These are phyloP conservation scores for Microcebus lehilahytsara DNA, from an alignment of 2,113 vertebrate species.

Conservation along the genomic window DNA sequence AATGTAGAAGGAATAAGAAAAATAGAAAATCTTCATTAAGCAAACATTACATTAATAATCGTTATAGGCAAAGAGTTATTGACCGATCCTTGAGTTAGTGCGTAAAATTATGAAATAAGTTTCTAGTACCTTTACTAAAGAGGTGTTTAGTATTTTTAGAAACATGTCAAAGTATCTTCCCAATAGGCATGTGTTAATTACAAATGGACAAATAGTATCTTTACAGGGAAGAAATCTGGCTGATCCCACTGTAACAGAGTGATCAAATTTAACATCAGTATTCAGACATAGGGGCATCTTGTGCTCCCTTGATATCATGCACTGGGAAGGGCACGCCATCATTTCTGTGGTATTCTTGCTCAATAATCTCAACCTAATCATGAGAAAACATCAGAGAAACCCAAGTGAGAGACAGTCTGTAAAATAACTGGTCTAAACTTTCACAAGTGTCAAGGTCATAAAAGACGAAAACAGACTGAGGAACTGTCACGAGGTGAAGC, in stretches of 20 bases:
- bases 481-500: too few relatives aligned
- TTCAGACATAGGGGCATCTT: background rate
- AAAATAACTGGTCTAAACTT: background rate
- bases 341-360: background rate
- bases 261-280: background rate
- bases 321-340: too few relatives aligned
- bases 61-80: background rate
- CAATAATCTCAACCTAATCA: background rate
- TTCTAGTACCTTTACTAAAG: background rate
- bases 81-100: background rate
- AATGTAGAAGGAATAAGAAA: background rate
- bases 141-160: background rate
- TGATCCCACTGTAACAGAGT: background rate
- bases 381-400: background rate
- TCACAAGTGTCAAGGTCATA: background rate
- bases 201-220: background rate
- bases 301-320: accelerated
- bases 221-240: background rate
- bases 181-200: background rate
- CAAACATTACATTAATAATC: background rate
- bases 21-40: background rate
- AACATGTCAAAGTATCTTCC: background rate
- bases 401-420: background rate
- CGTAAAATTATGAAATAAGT: background rate
- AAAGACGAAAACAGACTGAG: background rate